Evolutionary conservation across 2,888 invertebrate species (phyloP), one percentile per base, ranked within the genome.

Genomic region (Carabus problematicus): DNA sequence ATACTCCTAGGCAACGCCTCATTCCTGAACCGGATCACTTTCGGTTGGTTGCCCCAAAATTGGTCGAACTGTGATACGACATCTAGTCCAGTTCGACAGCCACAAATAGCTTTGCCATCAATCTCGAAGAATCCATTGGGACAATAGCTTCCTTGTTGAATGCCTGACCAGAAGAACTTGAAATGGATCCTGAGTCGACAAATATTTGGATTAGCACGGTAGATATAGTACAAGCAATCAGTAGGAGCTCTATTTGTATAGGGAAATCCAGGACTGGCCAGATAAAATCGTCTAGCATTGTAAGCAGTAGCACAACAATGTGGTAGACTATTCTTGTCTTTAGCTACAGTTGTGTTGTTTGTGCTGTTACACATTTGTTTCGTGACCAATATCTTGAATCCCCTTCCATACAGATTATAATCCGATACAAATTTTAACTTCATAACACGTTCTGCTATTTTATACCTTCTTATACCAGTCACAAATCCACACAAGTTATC

Each of bases 211-310:
- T 82, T 82, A 3, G 79, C 79, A 75, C 84, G 84, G 52, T 81
- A 81, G 54, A 88, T 83, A 9, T 81, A 79, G 73, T 85, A 86
- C 11, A 80, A 75, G 72, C 88, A 88, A 63, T 87, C 84, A 1
- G 76, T 77, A 8, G 79, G 78, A 41, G 76, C 77, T 49, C 77
- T 78, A 1, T 79, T 76, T 2, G 79, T 81, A 58, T 80, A 79
- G 0, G 87, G 87, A 76, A 88, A 88, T 12, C 85, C 85, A 0
- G 87, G 88, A 78, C 85, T 88, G 0, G 84, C 77, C 1, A 88
- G 72, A 42, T 84, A 79, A 74, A 87, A 86, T 64, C 80, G 79
- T 68, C 80, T 81, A 14, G 82, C 79, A 45, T 78, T 81, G 72
- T 84, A 85, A 29, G 73, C 77, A 42, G 77, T 77, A 11, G 78